Base-by-base conservation (phyloP, 2,888 invertebrate species). In the Hirtodrosophila alboralis region DNA sequence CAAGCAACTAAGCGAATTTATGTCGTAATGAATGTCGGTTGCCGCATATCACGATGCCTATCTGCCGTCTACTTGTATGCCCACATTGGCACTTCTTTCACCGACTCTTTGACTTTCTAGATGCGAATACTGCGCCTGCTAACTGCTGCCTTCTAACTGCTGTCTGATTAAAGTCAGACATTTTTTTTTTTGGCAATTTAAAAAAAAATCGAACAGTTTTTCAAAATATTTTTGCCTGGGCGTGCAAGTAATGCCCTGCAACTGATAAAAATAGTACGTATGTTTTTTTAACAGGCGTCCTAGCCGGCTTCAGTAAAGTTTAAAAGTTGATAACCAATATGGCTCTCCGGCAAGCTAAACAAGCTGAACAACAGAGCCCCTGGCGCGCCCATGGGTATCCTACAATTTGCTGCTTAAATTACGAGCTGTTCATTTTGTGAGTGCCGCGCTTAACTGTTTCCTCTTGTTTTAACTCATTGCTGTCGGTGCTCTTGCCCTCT, bases 371-470 rank as follows among this genome's bases (percentile, higher is more conserved):
- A 51, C 28, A 26, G 49, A 37, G 28, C 21, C 18, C 27, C 30
- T 18, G 38, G 36, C 34, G 41, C 30, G 43, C 53, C 57, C 31
- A 36, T 48, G 41, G 53, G 58, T 52, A 49, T 45, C 18, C 37
- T 47, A 56, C 78, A 66, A 72, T 76, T 72, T 68, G 64, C 63
- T 60, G 75, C 59, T 81, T 83, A 61, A 84, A 69, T 80, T 84
- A 86, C 84, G 84, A 79, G 77, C 76, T 76, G 81, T 74, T 86
- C 86, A 84, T 74, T 86, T 81, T 67, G 68, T 64, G 74, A 75
- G 64, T 72, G 73, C 72, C 76, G 63, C 63, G 85, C 71, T 71
- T 68, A 84, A 78, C 75, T 61, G 83, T 67, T 75, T 71, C 67
- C 78, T 62, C 57, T 62, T 75, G 68, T 75, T 68, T 68, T 66